phyloP scores from a whole-genome alignment of 1,140 invertebrate genomes.

The Rhopalosiphum padi region DNA sequence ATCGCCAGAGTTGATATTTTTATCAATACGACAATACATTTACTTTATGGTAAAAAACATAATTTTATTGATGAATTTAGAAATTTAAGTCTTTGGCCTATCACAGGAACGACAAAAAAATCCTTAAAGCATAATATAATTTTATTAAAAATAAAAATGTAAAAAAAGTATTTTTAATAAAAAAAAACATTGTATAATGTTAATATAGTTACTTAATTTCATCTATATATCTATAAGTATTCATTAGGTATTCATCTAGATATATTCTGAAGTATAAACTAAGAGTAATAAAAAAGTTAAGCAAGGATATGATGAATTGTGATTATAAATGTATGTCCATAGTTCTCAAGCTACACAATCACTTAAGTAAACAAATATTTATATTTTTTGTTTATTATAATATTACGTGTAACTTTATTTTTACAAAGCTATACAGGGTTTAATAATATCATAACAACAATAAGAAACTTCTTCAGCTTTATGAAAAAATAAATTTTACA shows the following conservation, averaged over 20 bases:
- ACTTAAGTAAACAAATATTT: background rate
- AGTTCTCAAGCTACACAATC: background rate
- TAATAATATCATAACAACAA: background rate
- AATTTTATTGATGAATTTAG: background rate
- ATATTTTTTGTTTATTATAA: background rate
- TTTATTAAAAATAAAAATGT: background rate
- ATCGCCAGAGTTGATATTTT: background rate
- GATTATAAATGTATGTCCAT: background rate
- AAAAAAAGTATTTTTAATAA: too few relatives aligned
- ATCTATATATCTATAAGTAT: background rate
- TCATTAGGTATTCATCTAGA: background rate
- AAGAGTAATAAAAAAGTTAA: background rate
- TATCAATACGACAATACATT: background rate
- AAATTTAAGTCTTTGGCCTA: background rate
- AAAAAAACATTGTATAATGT: background rate
- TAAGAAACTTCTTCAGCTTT: conserved; percentile 1
- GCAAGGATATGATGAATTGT: background rate
- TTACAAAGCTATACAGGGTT: background rate
- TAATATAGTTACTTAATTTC: background rate
- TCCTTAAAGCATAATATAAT: background rate
- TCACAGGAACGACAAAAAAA: background rate
- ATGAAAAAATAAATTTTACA: conserved; percentile 29
- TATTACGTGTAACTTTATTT: background rate
- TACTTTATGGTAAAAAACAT: background rate
- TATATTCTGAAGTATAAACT: background rate